Base-by-base conservation (phyloP, 2,888 invertebrate species). In the Leptinotarsa rubiginosa region DNA sequence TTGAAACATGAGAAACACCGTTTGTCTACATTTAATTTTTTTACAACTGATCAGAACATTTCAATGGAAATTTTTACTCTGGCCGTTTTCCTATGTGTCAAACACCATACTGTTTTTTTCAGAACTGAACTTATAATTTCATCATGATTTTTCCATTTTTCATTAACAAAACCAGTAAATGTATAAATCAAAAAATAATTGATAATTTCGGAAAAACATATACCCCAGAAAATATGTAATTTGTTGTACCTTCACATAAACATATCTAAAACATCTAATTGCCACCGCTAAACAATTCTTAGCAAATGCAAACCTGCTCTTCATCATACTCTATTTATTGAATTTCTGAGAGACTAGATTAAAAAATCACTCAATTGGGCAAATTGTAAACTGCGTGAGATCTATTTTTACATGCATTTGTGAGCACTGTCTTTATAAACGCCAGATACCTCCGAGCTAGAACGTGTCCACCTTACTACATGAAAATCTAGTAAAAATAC, bases 391-490 rank as follows among this genome's bases (percentile, higher is more conserved):
- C 31, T 41, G 74, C 47, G 65, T 69, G 68, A 75, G 69, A 75
- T 65, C 47, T 70, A 69, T 47, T 72, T 70, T 72, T 62, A 69
- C 69, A 62, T 62, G 41, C 41, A n/a, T 25, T n/a, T 62, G 62
- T 62, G 62, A 62, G 31, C 62, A 41, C n/a, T 41, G n/a, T 41
- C 62, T 62, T 59, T 41, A 62, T 62, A n/a, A n/a, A n/a, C n/a
- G 25, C 62, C 62, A 62, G 56, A 52, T 71, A 49, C 68, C 65
- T 54, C 65, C 64, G 18, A 41, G 41, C 69, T 31, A 69, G 54
- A 72, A 69, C 75, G 72, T 75, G 75, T 72, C 72, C 65, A 50
- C 69, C 75, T 50, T 72, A 75, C 75, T 65, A 59, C 59, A 72
- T 75, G n/a, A n/a, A n/a, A n/a, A n/a, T n/a, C n/a, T n/a, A n/a